A percentile compares a stretch with the other conserved stretches of the same genome.
These are phyloP conservation scores for Noctilio leporinus DNA, from an alignment of 2,113 vertebrate species.

Conservation along the genomic window DNA sequence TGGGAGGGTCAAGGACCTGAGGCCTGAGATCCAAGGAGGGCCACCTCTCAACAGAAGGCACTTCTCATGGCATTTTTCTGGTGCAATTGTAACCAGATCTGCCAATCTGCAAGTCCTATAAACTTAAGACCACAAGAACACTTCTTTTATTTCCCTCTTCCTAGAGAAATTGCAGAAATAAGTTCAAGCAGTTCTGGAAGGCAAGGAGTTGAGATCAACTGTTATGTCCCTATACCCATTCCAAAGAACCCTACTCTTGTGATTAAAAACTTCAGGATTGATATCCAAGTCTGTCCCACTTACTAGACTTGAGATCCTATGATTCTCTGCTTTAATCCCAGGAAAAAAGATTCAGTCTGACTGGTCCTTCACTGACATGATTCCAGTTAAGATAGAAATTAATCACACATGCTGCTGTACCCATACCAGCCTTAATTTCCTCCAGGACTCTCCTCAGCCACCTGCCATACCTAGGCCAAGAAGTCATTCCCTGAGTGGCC, in stretches of 20 bases:
- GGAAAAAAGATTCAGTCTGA: not conserved
- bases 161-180: not conserved
- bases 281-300: not conserved
- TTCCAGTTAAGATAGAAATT: not conserved
- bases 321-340: not conserved
- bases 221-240: not conserved
- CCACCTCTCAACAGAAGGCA: not conserved
- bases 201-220: not conserved
- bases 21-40: not conserved
- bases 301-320: not conserved
- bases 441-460: constrained; percentile 74
- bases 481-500: constrained; percentile 82
- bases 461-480: constrained; percentile 73
- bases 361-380: not conserved
- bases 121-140: not conserved
- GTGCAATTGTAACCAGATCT: not conserved
- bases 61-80: not conserved
- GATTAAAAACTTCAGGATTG: not conserved
- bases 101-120: not conserved
- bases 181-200: not conserved
- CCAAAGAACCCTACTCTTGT: not conserved
- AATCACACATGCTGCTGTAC: not conserved
- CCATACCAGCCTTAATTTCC: not conserved
- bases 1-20: not conserved
- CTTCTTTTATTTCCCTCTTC: not conserved